Conservation (phyloP, 2,113 vertebrate species). For the Sialia sialis region DNA sequence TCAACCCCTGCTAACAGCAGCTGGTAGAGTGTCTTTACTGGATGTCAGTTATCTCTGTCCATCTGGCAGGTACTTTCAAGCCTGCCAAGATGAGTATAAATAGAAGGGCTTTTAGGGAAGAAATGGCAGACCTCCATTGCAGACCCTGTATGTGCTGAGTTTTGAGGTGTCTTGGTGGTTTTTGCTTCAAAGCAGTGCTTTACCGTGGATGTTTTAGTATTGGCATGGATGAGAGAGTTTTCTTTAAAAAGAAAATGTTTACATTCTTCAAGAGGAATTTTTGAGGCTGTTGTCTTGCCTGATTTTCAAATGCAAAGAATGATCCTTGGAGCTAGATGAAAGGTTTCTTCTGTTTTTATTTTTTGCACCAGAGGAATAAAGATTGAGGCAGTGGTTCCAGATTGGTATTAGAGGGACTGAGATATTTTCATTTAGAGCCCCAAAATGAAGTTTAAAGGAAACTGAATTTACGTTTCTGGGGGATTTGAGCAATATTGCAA, state of each 20-base stretch:
- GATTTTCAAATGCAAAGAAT: background rate
- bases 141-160: background rate
- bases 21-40: slow-evolving; percentile 23
- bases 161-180: background rate
- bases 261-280: background rate
- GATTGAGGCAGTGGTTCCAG: background rate
- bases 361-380: background rate
- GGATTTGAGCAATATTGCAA: background rate
- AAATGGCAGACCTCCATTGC: background rate
- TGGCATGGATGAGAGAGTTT: background rate
- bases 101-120: background rate
- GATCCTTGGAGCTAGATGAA: background rate
- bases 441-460: background rate
- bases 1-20: slow-evolving; percentile 21
- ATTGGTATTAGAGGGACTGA: background rate
- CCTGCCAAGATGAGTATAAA: slow-evolving; percentile 16
- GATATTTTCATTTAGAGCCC: background rate
- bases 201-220: background rate
- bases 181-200: background rate
- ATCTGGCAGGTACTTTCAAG: slow-evolving; percentile 48
- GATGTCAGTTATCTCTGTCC: slow-evolving; percentile 38
- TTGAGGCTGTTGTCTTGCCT: background rate
- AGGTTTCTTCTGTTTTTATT: background rate
- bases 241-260: background rate
- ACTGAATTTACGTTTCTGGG: background rate